Conservation (phyloP, 2,888 invertebrate species). For the Acanthosoma haemorrhoidale region DNA sequence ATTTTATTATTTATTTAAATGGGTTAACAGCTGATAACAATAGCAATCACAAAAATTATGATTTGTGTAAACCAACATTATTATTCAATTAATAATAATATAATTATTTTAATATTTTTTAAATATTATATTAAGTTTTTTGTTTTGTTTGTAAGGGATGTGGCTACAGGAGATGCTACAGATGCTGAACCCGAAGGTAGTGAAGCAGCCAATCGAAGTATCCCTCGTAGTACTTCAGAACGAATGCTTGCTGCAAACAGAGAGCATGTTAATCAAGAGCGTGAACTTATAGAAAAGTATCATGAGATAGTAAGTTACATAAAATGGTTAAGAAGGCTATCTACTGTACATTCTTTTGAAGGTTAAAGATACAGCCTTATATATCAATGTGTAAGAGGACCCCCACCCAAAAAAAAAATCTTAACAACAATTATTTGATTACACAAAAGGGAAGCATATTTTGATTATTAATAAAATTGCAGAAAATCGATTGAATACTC, state of each 20-base stretch:
- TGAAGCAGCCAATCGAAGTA: constrained; percentile 45
- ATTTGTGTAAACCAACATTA: background rate
- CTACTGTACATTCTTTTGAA: too few species aligned
- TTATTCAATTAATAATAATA: background rate
- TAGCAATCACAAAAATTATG: too few species aligned
- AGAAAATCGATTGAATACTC: too few species aligned
- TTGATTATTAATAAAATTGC: too few species aligned
- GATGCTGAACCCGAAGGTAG: constrained; percentile 10
- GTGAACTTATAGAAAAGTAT: constrained; percentile 75
- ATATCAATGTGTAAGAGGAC: too few species aligned
- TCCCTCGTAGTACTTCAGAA: constrained; percentile 61
- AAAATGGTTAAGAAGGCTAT: too few species aligned
- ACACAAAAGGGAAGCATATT: too few species aligned
- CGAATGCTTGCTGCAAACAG: constrained; percentile 57
- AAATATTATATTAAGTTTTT: background rate
- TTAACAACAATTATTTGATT: too few species aligned
- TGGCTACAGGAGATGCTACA: background rate
- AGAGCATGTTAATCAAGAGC: constrained; percentile 65
- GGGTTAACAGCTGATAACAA: too few species aligned
- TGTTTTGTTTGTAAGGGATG: background rate
- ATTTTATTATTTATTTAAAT: background rate
- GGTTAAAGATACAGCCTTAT: too few species aligned
- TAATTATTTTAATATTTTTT: background rate
- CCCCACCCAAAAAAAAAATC: too few species aligned
- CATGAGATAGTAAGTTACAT: constrained; percentile 58